phyloP scores from a whole-genome alignment of 2,797 vertebrate species.

The Avahi laniger region DNA sequence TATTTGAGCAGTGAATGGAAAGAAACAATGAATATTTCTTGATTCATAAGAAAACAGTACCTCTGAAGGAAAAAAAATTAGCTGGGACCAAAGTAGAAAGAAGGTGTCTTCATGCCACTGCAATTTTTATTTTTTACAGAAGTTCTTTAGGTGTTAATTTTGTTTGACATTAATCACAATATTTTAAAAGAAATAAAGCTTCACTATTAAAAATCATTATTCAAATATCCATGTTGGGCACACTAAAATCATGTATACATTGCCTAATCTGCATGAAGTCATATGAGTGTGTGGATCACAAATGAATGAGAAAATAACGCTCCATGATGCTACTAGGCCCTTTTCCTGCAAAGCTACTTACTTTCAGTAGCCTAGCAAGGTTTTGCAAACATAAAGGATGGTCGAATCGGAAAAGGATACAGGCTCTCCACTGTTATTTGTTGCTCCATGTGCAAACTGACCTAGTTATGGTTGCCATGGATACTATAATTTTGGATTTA shows the following conservation, averaged over 20 bases:
- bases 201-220: not conserved
- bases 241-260: not conserved
- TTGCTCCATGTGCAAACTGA: conserved; percentile 69
- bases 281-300: not conserved
- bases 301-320: not conserved
- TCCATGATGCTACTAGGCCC: not conserved
- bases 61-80: not conserved
- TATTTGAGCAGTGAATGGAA: not conserved
- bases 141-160: not conserved
- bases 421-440: conserved; percentile 61
- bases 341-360: conserved; percentile 1
- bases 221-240: not conserved
- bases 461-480: conserved; percentile 77
- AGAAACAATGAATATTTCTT: not conserved
- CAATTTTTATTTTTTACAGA: not conserved
- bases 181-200: conserved; percentile 15
- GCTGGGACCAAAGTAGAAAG: conserved; percentile 7
- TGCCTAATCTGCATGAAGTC: not conserved
- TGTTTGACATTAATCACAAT: not conserved
- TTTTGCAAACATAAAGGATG: conserved; percentile 24
- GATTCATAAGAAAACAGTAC: not conserved
- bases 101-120: not conserved
- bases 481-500: conserved; percentile 73
- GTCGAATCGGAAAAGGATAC: not conserved
- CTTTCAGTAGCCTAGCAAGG: conserved; percentile 38